A percentile compares a stretch with the other conserved stretches of the same genome.
Conservation (phyloP, 2,113 vertebrate species). For the Turnix velox region DNA sequence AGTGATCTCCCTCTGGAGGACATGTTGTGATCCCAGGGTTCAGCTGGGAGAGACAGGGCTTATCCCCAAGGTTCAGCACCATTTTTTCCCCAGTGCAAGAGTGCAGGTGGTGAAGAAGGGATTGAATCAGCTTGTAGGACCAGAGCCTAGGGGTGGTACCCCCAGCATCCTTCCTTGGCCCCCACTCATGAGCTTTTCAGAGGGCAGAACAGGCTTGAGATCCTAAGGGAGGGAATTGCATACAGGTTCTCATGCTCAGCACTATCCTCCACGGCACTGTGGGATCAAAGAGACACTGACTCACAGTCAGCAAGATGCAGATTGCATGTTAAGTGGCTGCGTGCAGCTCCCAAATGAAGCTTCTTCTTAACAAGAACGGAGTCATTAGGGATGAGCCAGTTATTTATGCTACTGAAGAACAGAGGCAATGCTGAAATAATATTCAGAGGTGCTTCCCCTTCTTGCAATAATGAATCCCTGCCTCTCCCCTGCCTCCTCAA, state of each 20-base stretch:
- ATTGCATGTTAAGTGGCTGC: slow-evolving; percentile 3
- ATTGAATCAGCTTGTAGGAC: not conserved
- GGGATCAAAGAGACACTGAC: slow-evolving; percentile 1
- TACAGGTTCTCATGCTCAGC: not conserved
- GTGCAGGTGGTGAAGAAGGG: not conserved
- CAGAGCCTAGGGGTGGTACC: not conserved
- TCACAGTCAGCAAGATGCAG: not conserved
- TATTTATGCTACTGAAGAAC: not conserved
- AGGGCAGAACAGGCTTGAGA: not conserved
- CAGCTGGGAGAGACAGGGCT: not conserved
- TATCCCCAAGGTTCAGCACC: not conserved
- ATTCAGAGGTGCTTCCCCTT: not conserved
- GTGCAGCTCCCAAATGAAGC: not conserved
- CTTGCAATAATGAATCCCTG: not conserved
- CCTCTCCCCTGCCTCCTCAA: not conserved
- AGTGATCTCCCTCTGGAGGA: not conserved
- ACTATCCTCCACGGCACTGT: not conserved
- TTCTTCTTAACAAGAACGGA: not conserved
- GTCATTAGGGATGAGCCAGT: not conserved
- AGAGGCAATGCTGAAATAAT: not conserved
- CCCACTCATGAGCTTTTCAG: fast-evolving
- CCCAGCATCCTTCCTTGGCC: not conserved
- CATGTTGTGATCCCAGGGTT: not conserved
- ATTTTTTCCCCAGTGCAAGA: not conserved
- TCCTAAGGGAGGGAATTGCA: not conserved